Evolutionary conservation across 1,140 invertebrate genomes (phyloP), one percentile per base, ranked within the genome.

Genomic region (Lasaia peninsularis): DNA sequence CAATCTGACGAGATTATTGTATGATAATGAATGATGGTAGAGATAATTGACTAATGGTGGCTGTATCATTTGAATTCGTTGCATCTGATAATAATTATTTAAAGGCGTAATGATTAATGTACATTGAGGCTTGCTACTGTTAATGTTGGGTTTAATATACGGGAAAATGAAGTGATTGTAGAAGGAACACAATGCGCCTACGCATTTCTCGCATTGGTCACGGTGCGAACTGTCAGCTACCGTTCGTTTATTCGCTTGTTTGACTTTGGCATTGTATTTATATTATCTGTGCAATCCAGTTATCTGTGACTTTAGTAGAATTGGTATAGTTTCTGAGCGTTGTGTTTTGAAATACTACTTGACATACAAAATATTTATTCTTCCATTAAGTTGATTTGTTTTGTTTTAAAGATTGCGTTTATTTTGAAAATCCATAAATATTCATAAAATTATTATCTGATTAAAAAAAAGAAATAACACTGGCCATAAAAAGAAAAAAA

Each of bases 221-320:
- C 67, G 65, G 56, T 56, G 69, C 51, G 54, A 78, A 69, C 78
- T 78, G 79, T 80, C 79, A 72, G 77, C 81, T 83, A 82, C 81
- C 65, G 83, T 71, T 49, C 64, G 67, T 67, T 63, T 74, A 60
- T 33, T 18, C 54, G 33, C 60, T 63, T 68, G 62, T 54, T 31
- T 24, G 60, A 52, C 20, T 56, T 24, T 28, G 44, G 12, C 12
- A 35, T 37, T 32, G 11, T 44, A 20, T 44, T 44, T 4, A 28
- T 28, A 37, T 37, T 37, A 24, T 28, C 4, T 28, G 24, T 28
- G 24, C 24, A 28, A 28, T 7, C 5, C 5, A 28, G 24, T 28
- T 28, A 28, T 6, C 24, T 28, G 24, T 28, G 24, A 6, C 8
- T 4, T 28, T 6, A 28, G n/a, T n/a, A 28, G 8, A 6, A 28